Evolutionary conservation across 1,140 invertebrate species (phyloP).

Genomic region (Drosophila parvula): DNA sequence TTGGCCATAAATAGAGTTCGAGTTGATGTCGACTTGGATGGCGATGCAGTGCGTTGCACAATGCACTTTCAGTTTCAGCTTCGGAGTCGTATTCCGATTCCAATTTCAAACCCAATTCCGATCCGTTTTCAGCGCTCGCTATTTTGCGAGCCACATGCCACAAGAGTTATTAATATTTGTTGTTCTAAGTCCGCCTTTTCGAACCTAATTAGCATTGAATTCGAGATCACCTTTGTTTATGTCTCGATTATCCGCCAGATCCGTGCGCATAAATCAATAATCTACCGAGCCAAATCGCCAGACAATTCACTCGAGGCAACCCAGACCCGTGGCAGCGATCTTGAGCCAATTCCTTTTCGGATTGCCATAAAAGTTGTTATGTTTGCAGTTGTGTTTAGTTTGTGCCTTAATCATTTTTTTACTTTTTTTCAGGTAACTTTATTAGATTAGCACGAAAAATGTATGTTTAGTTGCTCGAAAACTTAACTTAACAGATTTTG

Average conservation of each 20-base stretch:
- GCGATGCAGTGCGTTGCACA: slow-evolving; percentile 70
- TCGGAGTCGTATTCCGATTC: slow-evolving; percentile 29
- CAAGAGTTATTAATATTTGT: slow-evolving; percentile 42
- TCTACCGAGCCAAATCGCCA: slow-evolving; percentile 40
- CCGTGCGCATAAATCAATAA: slow-evolving; percentile 79
- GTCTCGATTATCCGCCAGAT: slow-evolving; percentile 62
- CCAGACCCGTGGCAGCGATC: slow-evolving; percentile 53
- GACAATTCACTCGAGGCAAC: slow-evolving; percentile 45
- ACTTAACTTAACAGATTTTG: too few species aligned
- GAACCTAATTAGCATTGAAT: slow-evolving; percentile 68
- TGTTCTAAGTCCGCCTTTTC: slow-evolving; percentile 67
- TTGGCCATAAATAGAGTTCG: slow-evolving; percentile 75
- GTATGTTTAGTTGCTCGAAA: not conserved
- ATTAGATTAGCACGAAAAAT: not conserved
- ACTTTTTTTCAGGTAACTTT: not conserved
- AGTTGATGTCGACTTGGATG: slow-evolving; percentile 56
- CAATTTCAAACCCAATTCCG: slow-evolving; percentile 35
- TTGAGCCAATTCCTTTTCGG: slow-evolving; percentile 68
- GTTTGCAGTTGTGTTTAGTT: not conserved
- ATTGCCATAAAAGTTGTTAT: slow-evolving; percentile 53
- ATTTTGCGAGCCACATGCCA: slow-evolving; percentile 6
- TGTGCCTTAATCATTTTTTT: slow-evolving; percentile 23
- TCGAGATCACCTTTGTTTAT: slow-evolving; percentile 47
- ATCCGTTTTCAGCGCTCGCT: slow-evolving; percentile 36
- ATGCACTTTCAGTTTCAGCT: slow-evolving; percentile 55